Conservation (phyloP, 2,113 vertebrate genomes). For the Regulus satrapa region DNA sequence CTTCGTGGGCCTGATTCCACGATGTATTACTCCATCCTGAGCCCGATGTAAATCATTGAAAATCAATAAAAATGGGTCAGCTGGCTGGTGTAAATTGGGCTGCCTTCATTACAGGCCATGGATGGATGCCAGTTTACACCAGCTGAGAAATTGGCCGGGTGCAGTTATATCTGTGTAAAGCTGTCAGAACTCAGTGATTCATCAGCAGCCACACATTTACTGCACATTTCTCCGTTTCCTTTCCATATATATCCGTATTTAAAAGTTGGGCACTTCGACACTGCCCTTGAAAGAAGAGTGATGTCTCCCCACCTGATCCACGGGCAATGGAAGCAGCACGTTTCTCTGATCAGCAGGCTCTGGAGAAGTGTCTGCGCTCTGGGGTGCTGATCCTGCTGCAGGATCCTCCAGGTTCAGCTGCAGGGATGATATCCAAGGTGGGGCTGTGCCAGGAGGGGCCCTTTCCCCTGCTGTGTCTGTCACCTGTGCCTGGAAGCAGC, state of each 20-base stretch:
- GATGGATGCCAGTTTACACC: slow-evolving; percentile 59
- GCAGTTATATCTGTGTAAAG: slow-evolving; percentile 52
- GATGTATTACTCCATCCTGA: not conserved
- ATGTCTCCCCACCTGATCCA: not conserved
- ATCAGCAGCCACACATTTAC: slow-evolving; percentile 45
- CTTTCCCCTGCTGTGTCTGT: rapidly evolving
- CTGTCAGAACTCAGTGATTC: slow-evolving; percentile 51
- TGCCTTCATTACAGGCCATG: slow-evolving; percentile 35
- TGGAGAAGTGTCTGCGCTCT: not conserved
- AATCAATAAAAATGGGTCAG: slow-evolving; percentile 58
- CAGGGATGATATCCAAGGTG: rapidly evolving
- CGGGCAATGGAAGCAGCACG: not conserved
- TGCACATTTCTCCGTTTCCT: slow-evolving; percentile 35
- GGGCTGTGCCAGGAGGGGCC: not conserved
- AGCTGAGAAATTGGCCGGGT: slow-evolving; percentile 50
- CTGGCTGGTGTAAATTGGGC: slow-evolving; percentile 56
- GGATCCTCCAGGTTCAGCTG: not conserved
- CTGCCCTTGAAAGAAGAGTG: slow-evolving; percentile 39
- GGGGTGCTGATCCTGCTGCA: not conserved
- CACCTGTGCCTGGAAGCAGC: rapidly evolving
- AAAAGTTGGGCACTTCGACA: slow-evolving; percentile 43
- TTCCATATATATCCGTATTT: slow-evolving; percentile 21
- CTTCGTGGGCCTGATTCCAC: not conserved
- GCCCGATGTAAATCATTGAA: slow-evolving; percentile 34
- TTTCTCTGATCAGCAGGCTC: not conserved